These are phyloP conservation scores for Steatocranus sp. DNA, from an alignment of 2,797 vertebrate genomes.

Conservation along the genomic window DNA sequence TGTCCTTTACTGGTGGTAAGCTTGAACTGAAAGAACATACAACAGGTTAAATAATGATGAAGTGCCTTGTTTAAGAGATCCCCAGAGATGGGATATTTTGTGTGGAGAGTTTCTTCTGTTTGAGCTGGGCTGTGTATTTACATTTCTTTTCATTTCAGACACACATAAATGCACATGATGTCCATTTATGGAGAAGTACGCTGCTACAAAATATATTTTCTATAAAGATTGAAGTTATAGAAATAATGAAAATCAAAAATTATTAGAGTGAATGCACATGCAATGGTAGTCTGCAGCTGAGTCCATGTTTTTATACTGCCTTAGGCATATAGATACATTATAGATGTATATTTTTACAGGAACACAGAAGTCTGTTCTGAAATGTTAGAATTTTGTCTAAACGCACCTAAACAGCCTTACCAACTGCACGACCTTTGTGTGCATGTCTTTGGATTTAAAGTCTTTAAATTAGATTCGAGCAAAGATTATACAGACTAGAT, in stretches of 20 bases:
- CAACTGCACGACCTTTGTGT: neutral
- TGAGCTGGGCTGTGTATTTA: neutral
- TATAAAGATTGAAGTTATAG: accelerated
- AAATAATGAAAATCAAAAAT: neutral
- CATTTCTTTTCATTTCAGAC: neutral
- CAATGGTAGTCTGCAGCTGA: neutral
- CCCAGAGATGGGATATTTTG: neutral
- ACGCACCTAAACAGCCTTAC: neutral
- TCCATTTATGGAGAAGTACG: neutral
- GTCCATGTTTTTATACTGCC: neutral
- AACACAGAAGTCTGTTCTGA: neutral
- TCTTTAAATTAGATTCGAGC: neutral
- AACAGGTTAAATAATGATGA: neutral
- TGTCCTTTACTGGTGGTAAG: neutral
- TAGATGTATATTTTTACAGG: neutral
- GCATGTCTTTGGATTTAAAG: neutral
- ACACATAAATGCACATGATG: neutral
- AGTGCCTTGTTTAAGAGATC: neutral
- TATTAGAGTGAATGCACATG: accelerated
- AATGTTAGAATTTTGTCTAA: neutral
- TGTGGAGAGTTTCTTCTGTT: neutral
- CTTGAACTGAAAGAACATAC: neutral
- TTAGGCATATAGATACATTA: neutral
- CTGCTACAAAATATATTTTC: neutral
- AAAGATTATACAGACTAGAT: neutral